A percentile compares a stretch with the other conserved stretches of the same genome.
These are phyloP conservation scores for Caenorhabditis inopinata DNA, from an alignment of 1,140 invertebrate genomes.

Conservation along the genomic window DNA sequence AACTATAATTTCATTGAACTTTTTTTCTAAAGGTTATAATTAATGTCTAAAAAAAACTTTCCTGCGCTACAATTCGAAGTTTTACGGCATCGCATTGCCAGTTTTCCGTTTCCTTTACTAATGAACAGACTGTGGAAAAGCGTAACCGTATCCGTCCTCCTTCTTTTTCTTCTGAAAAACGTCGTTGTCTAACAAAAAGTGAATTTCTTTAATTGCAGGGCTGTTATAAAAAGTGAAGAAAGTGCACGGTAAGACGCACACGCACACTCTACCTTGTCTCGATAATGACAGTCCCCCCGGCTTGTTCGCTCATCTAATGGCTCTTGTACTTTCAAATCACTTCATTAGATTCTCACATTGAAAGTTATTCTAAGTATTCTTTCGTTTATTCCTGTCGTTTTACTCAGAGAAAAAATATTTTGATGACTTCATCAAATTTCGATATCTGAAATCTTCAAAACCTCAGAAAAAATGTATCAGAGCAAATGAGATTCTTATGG, in stretches of 20 bases:
- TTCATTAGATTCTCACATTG: background rate
- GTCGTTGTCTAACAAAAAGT: background rate
- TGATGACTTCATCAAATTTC: background rate
- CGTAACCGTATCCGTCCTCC: conserved; percentile 6
- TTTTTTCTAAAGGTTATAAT: too few species aligned
- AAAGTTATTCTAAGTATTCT: too few species aligned
- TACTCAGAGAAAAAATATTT: too few species aligned
- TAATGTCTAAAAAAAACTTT: too few species aligned
- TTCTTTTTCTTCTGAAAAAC: background rate
- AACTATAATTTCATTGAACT: too few species aligned
- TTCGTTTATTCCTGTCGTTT: too few species aligned
- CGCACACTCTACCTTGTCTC: background rate
- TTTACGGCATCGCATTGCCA: background rate
- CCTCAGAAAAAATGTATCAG: too few species aligned
- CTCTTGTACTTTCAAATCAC: too few species aligned
- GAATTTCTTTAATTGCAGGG: conserved; percentile 23
- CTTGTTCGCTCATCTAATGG: background rate
- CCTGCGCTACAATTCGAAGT: background rate
- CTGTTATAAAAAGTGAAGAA: conserved; percentile 2
- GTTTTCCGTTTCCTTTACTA: conserved; percentile 4
- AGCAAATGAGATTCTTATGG: too few species aligned
- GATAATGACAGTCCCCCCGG: background rate
- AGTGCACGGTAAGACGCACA: background rate
- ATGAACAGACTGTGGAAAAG: conserved; percentile 6
- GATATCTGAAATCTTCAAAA: background rate